Conservation (phyloP, 2,888 invertebrate species). For the Phlogophora meticulosa region DNA sequence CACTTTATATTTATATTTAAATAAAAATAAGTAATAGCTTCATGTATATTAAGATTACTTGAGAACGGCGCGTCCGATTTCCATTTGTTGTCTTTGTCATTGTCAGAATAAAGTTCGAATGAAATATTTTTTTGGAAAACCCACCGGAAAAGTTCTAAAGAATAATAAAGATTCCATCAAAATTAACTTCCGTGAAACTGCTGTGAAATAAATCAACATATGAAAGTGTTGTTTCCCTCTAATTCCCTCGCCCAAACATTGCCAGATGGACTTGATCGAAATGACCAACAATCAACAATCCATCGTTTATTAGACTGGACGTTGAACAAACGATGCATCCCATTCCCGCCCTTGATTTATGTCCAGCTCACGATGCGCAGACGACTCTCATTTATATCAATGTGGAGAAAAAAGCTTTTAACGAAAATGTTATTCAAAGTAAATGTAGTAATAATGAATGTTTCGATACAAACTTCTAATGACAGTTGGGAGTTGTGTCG, state of each 20-base stretch:
- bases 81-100: no score
- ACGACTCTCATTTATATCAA: slow-evolving; percentile 87
- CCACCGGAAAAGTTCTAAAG: no score
- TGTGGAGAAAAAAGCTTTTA: slow-evolving; percentile 88
- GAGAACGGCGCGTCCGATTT: no score
- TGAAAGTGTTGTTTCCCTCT: not conserved
- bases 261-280: slow-evolving; percentile 67
- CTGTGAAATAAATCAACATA: no score
- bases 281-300: slow-evolving; percentile 72
- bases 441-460: slow-evolving; percentile 75
- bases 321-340: slow-evolving; percentile 77
- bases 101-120: no score
- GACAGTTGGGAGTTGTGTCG: slow-evolving; percentile 65
- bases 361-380: slow-evolving; percentile 76
- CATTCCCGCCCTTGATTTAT: slow-evolving; percentile 82
- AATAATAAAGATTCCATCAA: no score
- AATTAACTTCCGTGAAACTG: no score
- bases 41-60: no score
- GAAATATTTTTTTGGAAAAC: no score
- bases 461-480: slow-evolving; percentile 66
- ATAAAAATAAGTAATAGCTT: no score
- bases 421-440: slow-evolving; percentile 79
- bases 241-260: not conserved
- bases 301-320: slow-evolving; percentile 74
- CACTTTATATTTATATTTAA: no score